Evolutionary conservation across 2,888 invertebrate species (phyloP).

Genomic region (Diplazon laetatorius): DNA sequence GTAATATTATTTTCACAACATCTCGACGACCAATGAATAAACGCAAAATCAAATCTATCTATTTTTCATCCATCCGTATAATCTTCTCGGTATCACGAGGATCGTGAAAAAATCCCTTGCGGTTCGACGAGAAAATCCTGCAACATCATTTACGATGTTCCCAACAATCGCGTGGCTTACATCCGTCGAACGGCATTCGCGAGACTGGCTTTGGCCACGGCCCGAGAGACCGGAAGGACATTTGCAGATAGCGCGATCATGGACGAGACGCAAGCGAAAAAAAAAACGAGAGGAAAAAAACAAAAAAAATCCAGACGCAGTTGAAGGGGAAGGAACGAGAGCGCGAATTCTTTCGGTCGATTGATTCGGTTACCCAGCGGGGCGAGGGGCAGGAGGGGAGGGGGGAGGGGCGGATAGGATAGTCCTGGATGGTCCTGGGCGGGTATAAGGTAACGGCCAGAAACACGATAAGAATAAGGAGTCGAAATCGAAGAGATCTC

Average conservation of each 20-base stretch:
- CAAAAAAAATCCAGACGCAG: too few relatives aligned
- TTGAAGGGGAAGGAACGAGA: slow-evolving; percentile 30
- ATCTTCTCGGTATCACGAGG: too few relatives aligned
- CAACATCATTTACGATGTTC: slow-evolving; percentile 55
- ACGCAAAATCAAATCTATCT: too few relatives aligned
- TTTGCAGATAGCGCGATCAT: slow-evolving; percentile 1
- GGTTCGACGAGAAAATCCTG: neutral
- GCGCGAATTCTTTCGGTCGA: slow-evolving; percentile 51
- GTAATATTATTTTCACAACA: too few relatives aligned
- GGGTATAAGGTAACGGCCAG: slow-evolving; percentile 39
- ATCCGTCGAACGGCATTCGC: slow-evolving; percentile 50
- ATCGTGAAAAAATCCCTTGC: slow-evolving; percentile 12
- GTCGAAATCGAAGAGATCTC: slow-evolving; percentile 40
- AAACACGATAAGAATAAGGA: slow-evolving; percentile 49
- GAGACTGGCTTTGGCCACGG: slow-evolving; percentile 29
- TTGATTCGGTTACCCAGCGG: slow-evolving; percentile 56
- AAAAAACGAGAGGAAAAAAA: slow-evolving; percentile 3
- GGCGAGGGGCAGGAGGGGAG: too few relatives aligned
- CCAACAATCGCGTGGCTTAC: slow-evolving; percentile 50
- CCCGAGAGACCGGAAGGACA: slow-evolving; percentile 18
- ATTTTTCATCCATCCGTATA: too few relatives aligned
- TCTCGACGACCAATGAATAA: too few relatives aligned
- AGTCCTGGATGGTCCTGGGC: slow-evolving; percentile 41
- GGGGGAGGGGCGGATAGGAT: too few relatives aligned
- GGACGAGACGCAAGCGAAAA: neutral